Conservation (phyloP, 2,888 invertebrate genomes). For the Eudemis profundana region DNA sequence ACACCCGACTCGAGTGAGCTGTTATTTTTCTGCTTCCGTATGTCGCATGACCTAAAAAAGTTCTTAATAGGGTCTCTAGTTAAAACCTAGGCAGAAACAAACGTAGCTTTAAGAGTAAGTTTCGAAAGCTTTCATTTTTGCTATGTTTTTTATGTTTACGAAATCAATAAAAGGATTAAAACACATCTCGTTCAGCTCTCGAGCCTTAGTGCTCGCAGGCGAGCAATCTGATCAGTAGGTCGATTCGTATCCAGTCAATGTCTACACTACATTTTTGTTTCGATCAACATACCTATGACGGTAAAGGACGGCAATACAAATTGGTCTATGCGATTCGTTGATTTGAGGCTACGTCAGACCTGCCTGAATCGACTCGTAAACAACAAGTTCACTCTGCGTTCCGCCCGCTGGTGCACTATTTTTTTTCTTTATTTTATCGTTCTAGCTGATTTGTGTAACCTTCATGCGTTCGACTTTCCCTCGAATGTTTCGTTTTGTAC, state of each 20-base stretch:
- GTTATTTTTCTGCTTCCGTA: constrained; percentile 39
- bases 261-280: not conserved
- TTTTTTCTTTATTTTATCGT: constrained; percentile 64
- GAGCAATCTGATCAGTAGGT: not conserved
- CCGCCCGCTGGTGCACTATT: constrained; percentile 59
- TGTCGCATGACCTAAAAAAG: constrained; percentile 41
- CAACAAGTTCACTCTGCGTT: constrained; percentile 69
- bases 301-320: constrained; percentile 12
- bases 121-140: not conserved
- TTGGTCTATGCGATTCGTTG: not conserved
- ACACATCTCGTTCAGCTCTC: not conserved
- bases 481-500: constrained; percentile 34
- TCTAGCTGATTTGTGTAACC: constrained; percentile 67
- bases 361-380: constrained; percentile 66
- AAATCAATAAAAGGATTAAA: constrained; percentile 13
- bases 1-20: constrained; percentile 30
- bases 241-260: not conserved
- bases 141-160: not conserved
- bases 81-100: constrained; percentile 26
- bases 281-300: not conserved
- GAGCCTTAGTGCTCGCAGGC: not conserved
- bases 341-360: not conserved
- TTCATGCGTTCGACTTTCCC: constrained; percentile 54
- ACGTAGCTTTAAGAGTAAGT: constrained; percentile 1
- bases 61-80: constrained; percentile 41